A percentile compares a stretch with the other conserved stretches of the same genome.
These are phyloP conservation scores for Ennomos fuscantarius DNA, from an alignment of 2,888 invertebrate species.

Conservation along the genomic window DNA sequence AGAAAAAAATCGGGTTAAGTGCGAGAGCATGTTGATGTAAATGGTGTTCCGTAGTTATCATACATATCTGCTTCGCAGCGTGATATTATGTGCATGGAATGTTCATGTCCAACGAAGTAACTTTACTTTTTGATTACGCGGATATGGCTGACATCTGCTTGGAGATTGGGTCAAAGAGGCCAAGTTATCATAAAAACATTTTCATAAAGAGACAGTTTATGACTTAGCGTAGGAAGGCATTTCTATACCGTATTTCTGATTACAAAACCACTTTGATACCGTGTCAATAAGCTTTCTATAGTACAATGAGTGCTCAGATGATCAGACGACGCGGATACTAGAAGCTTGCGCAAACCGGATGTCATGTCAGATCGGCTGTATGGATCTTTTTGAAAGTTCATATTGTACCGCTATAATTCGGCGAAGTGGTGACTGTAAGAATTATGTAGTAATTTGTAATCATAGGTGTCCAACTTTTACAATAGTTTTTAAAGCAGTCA, in stretches of 20 bases:
- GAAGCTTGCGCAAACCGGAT: slow-evolving; percentile 70
- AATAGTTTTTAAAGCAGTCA: neutral
- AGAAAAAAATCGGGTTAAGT: slow-evolving; percentile 26
- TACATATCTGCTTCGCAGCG: slow-evolving; percentile 1
- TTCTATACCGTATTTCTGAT: slow-evolving; percentile 9
- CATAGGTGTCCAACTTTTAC: slow-evolving; percentile 7
- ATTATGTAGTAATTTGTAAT: slow-evolving; percentile 15
- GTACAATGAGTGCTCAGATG: slow-evolving; percentile 25
- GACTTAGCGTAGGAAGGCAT: too few relatives aligned
- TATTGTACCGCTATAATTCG: slow-evolving; percentile 34
- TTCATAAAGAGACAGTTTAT: too few relatives aligned
- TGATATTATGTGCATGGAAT: slow-evolving; percentile 1
- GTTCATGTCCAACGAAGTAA: too few relatives aligned
- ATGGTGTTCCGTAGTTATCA: slow-evolving; percentile 13
- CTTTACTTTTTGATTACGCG: too few relatives aligned
- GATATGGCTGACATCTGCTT: too few relatives aligned
- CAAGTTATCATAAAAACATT: too few relatives aligned
- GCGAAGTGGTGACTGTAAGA: slow-evolving; percentile 10
- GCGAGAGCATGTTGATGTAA: slow-evolving; percentile 12
- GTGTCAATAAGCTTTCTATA: slow-evolving; percentile 26
- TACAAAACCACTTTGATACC: slow-evolving; percentile 11
- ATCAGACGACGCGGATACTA: slow-evolving; percentile 12
- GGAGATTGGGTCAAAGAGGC: too few relatives aligned
- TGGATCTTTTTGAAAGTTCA: slow-evolving; percentile 47
- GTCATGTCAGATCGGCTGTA: slow-evolving; percentile 39